A percentile compares a stretch with the other conserved stretches of the same genome.
phyloP scores from a whole-genome alignment of 2,797 vertebrate genomes.

The Macropus fuliginosus region DNA sequence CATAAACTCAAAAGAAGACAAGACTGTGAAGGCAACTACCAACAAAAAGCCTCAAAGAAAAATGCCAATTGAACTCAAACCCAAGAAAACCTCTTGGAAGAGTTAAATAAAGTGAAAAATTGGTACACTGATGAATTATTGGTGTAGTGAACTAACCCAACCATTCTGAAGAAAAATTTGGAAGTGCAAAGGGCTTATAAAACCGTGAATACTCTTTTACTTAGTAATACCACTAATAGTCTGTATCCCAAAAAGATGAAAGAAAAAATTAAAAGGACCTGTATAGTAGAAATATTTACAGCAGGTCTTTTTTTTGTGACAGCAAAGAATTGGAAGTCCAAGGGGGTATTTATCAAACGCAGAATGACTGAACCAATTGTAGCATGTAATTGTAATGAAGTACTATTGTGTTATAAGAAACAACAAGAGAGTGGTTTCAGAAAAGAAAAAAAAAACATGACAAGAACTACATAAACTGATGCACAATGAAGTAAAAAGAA shows the following conservation, averaged over 20 bases:
- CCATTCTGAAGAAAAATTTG: background rate
- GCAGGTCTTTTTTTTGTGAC: background rate
- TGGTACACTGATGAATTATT: background rate
- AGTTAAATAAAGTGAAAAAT: background rate
- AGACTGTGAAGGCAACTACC: background rate
- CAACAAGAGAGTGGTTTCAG: too few species aligned
- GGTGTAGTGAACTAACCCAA: background rate
- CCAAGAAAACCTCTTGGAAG: background rate
- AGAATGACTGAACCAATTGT: background rate
- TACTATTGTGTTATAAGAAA: too few species aligned
- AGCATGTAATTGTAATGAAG: background rate
- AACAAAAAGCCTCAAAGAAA: background rate
- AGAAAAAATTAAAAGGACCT: background rate
- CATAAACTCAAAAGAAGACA: background rate
- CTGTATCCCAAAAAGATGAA: background rate
- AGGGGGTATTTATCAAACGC: background rate
- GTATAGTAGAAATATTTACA: background rate
- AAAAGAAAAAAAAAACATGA: too few species aligned
- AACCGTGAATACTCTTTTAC: background rate
- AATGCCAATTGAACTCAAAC: background rate
- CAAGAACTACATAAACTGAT: too few species aligned
- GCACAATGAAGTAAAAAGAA: too few species aligned
- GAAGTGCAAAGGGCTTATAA: background rate
- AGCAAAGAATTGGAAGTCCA: background rate
- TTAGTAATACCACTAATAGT: background rate